A percentile compares a stretch with the other conserved stretches of the same genome.
These are phyloP conservation scores for Campylorhamphus procurvoides DNA, from an alignment of 2,113 vertebrate species.

Conservation along the genomic window DNA sequence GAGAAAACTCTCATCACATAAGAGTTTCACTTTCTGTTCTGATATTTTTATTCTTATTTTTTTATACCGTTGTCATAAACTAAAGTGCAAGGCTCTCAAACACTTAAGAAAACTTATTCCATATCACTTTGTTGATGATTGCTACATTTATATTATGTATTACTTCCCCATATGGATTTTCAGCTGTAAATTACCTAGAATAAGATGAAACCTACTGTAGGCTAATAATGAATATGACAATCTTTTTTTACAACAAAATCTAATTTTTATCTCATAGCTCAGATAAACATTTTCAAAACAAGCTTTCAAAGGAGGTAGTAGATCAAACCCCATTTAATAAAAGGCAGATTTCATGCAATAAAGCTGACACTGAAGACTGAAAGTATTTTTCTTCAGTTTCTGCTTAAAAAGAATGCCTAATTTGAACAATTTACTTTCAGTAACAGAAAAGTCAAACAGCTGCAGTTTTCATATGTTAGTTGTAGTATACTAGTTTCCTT, in stretches of 20 bases:
- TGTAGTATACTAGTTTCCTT: constrained; percentile 24
- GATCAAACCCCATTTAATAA: not conserved
- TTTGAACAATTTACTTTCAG: constrained; percentile 24
- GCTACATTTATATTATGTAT: not conserved
- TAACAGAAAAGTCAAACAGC: not conserved
- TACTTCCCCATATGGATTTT: not conserved
- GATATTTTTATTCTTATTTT: not conserved
- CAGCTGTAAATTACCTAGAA: not conserved
- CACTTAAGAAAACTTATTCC: not conserved
- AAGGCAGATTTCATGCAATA: not conserved
- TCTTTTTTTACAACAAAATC: not conserved
- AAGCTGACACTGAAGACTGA: not conserved
- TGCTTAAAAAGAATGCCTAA: not conserved
- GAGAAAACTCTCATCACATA: not conserved
- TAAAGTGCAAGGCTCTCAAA: not conserved
- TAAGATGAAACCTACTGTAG: not conserved
- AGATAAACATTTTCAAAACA: not conserved
- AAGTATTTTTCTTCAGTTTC: not conserved
- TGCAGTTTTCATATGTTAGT: constrained; percentile 36
- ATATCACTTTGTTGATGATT: not conserved
- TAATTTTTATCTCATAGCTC: not conserved
- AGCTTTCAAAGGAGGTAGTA: not conserved
- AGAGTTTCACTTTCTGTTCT: not conserved
- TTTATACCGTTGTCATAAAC: not conserved
- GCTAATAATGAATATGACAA: not conserved